These are phyloP conservation scores for Perognathus longimembris DNA, from an alignment of 2,113 vertebrate species.

Conservation along the genomic window DNA sequence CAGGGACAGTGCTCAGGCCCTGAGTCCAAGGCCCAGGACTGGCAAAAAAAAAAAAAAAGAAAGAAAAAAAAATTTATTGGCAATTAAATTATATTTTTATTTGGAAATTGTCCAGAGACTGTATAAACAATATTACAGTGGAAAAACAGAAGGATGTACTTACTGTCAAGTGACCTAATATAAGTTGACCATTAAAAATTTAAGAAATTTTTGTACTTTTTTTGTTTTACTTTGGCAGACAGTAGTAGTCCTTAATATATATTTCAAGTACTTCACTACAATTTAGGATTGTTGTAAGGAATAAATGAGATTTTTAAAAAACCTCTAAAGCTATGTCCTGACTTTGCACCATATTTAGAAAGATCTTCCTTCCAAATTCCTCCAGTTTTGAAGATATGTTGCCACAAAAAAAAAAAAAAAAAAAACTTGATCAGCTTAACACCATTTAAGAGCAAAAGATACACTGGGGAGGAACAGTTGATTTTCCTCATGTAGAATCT, in stretches of 20 bases:
- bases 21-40: too few species aligned
- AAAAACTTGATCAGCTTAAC: too few species aligned
- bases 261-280: not conserved
- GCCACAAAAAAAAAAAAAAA: too few species aligned
- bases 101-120: constrained; percentile 14
- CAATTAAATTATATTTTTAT: not conserved
- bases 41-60: too few species aligned
- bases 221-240: not conserved
- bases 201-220: not conserved
- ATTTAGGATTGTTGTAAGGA: not conserved
- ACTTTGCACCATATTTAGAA: not conserved
- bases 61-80: constrained; percentile 30
- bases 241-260: not conserved
- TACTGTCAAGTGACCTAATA: constrained; percentile 17
- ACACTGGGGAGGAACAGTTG: not conserved
- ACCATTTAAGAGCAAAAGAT: not conserved
- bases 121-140: not conserved
- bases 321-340: not conserved
- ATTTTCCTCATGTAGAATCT: not conserved
- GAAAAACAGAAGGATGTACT: not conserved
- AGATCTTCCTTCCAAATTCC: not conserved
- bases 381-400: constrained; percentile 5
- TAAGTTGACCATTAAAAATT: not conserved
- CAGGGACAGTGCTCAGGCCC: too few species aligned
- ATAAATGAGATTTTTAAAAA: constrained; percentile 25